Base-by-base conservation (phyloP, 2,888 invertebrate species). In the Onthophagus sagittarius region DNA sequence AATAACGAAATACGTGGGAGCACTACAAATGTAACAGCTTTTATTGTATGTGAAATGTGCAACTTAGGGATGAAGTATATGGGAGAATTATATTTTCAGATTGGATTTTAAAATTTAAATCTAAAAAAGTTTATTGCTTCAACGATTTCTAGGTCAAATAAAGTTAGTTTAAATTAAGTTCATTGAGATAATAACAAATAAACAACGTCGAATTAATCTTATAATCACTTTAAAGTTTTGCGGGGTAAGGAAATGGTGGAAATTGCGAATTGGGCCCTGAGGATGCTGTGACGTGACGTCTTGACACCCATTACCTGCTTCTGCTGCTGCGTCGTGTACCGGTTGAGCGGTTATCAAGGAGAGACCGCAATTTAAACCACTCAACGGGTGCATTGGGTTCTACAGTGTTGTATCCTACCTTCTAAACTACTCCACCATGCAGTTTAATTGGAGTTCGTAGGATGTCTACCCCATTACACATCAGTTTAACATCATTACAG, bases 371-470 rank as follows among this genome's bases (percentile, higher is more conserved):
- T 67, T 67, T 67, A 32, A 64, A 67, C 67, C 32, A 15, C 67
- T 67, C n/a, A 23, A 13, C n/a, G 31, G 32, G 67, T 67, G 23
- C 67, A 67, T 53, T 11, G 39, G 39, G 39, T 11, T 7, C 11
- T 53, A 7, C 39, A 53, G 67, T 15, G n/a, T 67, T 23, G 23
- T 23, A 23, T 23, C 23, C 23, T 3, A 23, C 23, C 23, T 23
- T 23, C 23, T 23, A 23, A 23, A 23, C 67, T 67, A 5, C 67
- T 13, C 31, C 23, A 23, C 31, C 31, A 67, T 67, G 67, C 67
- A 67, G 32, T 67, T 31, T 67, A 67, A 67, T 67, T 67, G 67
- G 67, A 67, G 31, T 67, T 67, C 32, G 67, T 15, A 23, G 67
- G 67, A 67, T 67, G 32, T 67, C 32, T 32, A n/a, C 9, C 7